Evolutionary conservation across 2,888 invertebrate species (phyloP).

Genomic region (Scrobipalpa costella): DNA sequence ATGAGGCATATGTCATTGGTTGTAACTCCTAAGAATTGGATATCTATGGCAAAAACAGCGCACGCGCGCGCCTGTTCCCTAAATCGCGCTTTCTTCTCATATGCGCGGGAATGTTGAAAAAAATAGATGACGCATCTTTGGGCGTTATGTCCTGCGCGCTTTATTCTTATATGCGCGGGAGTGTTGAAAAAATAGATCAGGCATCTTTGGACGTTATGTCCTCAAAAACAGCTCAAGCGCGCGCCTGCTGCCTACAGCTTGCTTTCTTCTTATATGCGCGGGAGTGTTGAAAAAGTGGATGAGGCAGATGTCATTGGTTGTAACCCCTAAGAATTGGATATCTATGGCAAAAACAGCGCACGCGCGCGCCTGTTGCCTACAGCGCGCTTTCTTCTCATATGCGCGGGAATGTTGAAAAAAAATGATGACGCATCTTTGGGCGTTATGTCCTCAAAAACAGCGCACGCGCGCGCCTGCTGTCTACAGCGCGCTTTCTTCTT

Average conservation of each 20-base stretch:
- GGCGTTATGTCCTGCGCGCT: too few species aligned
- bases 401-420: background rate
- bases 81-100: background rate
- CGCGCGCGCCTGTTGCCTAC: conserved; percentile 17
- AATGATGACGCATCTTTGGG: too few species aligned
- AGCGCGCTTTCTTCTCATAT: background rate
- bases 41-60: background rate
- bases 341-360: conserved; percentile 27
- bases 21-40: too few species aligned
- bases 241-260: conserved; percentile 28
- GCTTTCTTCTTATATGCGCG: conserved; percentile 30
- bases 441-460: too few species aligned
- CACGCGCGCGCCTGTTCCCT: background rate
- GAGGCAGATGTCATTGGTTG: too few species aligned
- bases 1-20: too few species aligned
- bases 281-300: background rate
- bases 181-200: background rate
- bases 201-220: background rate
- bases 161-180: conserved; percentile 1
- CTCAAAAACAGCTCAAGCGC: conserved; percentile 24
- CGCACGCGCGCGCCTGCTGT: background rate
- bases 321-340: too few species aligned
- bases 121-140: too few species aligned
- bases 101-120: background rate
- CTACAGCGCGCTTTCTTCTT: background rate